Conservation (phyloP, 2,888 invertebrate species). For the Spisula subtruncata region DNA sequence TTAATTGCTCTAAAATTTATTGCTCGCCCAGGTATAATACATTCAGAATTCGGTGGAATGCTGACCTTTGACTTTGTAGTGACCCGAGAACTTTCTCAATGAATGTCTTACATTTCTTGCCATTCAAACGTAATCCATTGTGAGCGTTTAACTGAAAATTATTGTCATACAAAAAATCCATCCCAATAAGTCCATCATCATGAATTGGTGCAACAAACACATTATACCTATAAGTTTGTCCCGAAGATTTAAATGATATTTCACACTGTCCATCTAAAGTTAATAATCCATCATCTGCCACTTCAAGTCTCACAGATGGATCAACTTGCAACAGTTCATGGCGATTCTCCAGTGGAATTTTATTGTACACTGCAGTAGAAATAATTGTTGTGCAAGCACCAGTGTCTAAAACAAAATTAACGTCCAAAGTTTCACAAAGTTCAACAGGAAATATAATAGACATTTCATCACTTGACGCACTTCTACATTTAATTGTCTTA, state of each 20-base stretch:
- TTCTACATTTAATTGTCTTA: conserved; percentile 6
- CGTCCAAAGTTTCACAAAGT: not conserved
- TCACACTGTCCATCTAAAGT: not conserved
- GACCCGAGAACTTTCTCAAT: conserved; percentile 25
- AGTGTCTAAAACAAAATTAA: conserved; percentile 28
- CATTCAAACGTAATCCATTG: conserved; percentile 23
- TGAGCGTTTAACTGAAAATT: conserved; percentile 16
- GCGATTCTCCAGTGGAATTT: not conserved
- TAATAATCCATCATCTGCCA: conserved; percentile 29
- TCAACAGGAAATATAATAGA: conserved; percentile 24
- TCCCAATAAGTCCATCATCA: conserved; percentile 42
- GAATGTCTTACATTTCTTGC: conserved; percentile 16
- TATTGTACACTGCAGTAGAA: conserved; percentile 24
- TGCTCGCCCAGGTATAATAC: not conserved
- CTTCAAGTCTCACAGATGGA: conserved; percentile 22
- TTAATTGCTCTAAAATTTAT: not conserved
- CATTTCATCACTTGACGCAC: not conserved
- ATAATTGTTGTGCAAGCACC: conserved; percentile 27
- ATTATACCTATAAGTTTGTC: not conserved
- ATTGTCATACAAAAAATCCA: conserved; percentile 40
- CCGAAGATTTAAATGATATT: not conserved
- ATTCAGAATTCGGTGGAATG: conserved; percentile 19
- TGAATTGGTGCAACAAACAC: conserved; percentile 36
- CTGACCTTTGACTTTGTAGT: not conserved
- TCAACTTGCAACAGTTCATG: not conserved